Conservation (phyloP, 2,888 invertebrate species). For the Amphimallon solstitiale region DNA sequence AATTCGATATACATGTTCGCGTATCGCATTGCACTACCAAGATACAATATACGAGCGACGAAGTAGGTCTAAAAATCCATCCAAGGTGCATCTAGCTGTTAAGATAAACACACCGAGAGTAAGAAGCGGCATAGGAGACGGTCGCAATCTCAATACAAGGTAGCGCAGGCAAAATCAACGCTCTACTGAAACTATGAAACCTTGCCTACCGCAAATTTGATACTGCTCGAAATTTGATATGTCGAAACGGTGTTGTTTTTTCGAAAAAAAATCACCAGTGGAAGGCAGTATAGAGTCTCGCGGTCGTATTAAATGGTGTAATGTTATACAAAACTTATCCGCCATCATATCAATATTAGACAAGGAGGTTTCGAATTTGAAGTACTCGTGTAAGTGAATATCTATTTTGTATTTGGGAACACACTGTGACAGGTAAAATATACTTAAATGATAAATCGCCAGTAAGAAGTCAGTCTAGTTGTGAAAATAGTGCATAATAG, state of each 20-base stretch:
- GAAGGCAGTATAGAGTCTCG: conserved; percentile 57
- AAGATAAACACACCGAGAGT: conserved; percentile 5
- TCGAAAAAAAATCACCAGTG: conserved; percentile 48
- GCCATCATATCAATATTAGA: conserved; percentile 54
- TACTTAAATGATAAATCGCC: conserved; percentile 59
- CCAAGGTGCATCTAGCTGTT: conserved; percentile 31
- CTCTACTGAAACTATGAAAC: conserved; percentile 35
- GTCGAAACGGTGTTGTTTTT: conserved; percentile 46
- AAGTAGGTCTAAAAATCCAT: conserved; percentile 37
- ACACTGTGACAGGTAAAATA: conserved; percentile 61
- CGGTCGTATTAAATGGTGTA: conserved; percentile 23
- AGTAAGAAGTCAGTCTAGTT: conserved; percentile 38
- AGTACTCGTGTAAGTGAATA: conserved; percentile 61
- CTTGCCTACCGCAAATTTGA: conserved; percentile 58
- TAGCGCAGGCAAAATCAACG: conserved; percentile 7
- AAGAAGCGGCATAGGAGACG: not conserved
- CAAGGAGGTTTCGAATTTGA: conserved; percentile 56
- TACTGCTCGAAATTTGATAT: conserved; percentile 59
- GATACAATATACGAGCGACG: conserved; percentile 21
- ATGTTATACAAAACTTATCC: conserved; percentile 29
- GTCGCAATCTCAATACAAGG: not conserved
- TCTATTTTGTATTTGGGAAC: conserved; percentile 62
- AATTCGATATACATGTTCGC: conserved; percentile 50
- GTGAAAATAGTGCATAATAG: conserved; percentile 36
- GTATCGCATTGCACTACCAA: conserved; percentile 42